These are phyloP conservation scores for Xyliphius kryptos DNA, from an alignment of 2,113 vertebrate genomes.

Conservation along the genomic window DNA sequence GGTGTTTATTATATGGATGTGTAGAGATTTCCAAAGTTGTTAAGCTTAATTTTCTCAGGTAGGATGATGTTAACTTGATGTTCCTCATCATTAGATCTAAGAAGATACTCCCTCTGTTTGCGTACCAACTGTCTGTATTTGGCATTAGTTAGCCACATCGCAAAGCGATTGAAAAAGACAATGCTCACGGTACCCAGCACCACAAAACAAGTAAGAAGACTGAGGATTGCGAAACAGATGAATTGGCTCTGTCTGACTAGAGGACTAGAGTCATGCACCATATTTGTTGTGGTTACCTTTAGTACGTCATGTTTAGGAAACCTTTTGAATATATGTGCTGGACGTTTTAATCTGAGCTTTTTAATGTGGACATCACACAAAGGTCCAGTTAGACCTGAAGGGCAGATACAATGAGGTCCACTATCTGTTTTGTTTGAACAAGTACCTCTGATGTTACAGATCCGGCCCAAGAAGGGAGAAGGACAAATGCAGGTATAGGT, in stretches of 20 bases:
- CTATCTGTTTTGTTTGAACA: constrained; percentile 66
- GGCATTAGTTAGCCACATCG: constrained; percentile 81
- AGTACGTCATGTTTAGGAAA: constrained; percentile 72
- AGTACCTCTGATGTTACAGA: constrained; percentile 72
- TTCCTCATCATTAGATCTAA: constrained; percentile 69
- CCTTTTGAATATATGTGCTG: constrained; percentile 70
- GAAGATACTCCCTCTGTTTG: constrained; percentile 78
- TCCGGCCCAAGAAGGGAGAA: constrained; percentile 68
- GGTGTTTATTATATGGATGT: constrained; percentile 68
- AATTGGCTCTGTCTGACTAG: constrained; percentile 83
- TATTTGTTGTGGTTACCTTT: constrained; percentile 86
- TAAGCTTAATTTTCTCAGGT: constrained; percentile 83
- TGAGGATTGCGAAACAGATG: constrained; percentile 85
- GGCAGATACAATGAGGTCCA: constrained; percentile 74
- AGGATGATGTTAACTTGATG: constrained; percentile 84
- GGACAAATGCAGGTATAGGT: constrained; percentile 77
- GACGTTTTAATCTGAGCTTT: constrained; percentile 44
- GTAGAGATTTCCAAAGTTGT: constrained; percentile 73
- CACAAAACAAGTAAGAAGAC: constrained; percentile 84
- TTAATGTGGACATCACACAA: constrained; percentile 60
- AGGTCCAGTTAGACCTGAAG: constrained; percentile 67
- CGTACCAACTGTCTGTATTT: constrained; percentile 77
- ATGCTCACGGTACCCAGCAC: constrained; percentile 83
- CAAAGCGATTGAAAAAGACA: constrained; percentile 85
- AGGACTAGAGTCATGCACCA: constrained; percentile 64